Evolutionary conservation across 1,140 invertebrate genomes (phyloP).

Genomic region (Lanistes nyassanus): DNA sequence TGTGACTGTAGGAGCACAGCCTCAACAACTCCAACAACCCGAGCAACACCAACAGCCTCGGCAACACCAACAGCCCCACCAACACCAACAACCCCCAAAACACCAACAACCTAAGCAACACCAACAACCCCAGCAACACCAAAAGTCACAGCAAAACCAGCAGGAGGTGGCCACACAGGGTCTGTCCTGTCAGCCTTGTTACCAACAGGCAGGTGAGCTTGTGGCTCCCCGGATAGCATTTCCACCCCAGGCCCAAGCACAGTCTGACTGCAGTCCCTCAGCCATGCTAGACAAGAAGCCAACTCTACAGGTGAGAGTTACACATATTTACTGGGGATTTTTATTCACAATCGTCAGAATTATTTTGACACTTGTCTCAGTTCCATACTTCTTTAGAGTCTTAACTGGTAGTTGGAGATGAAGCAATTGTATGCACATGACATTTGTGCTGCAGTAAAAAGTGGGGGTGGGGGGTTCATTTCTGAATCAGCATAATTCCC

Average conservation of each 20-base stretch:
- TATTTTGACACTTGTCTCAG: no score
- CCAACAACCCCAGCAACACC: not conserved
- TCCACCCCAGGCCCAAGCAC: not conserved
- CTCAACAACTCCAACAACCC: not conserved
- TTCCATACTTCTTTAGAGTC: no score
- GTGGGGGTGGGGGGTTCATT: no score
- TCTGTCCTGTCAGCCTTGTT: not conserved
- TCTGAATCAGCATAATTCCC: no score
- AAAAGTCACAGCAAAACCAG: no score
- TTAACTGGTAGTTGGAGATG: no score
- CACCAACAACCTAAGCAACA: not conserved
- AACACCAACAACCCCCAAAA: not conserved
- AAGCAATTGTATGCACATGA: no score
- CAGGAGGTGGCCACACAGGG: not conserved
- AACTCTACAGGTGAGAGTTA: slow-evolving; percentile 6
- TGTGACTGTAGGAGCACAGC: no score
- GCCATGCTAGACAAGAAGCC: slow-evolving; percentile 22
- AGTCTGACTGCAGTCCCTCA: slow-evolving; percentile 2
- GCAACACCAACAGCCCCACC: not conserved
- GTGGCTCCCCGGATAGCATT: not conserved
- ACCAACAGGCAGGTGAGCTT: not conserved
- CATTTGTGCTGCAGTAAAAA: no score
- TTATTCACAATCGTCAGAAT: no score
- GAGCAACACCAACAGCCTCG: not conserved
- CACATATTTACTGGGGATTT: no score